These are phyloP conservation scores for Malurus cyaneus DNA, from an alignment of 2,113 vertebrate genomes.

Conservation along the genomic window DNA sequence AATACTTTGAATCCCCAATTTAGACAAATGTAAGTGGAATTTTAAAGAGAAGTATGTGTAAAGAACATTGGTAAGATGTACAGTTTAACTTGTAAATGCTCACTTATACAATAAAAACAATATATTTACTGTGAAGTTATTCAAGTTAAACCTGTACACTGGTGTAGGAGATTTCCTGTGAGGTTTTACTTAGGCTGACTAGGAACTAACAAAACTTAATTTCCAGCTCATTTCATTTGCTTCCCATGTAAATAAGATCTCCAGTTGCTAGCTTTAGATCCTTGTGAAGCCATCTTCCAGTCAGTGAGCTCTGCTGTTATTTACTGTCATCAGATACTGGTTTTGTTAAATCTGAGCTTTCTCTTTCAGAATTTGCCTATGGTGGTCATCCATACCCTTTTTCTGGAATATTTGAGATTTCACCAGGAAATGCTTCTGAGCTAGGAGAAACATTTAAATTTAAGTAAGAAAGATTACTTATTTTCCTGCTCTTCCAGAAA, in stretches of 20 bases:
- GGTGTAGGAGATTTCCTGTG: not conserved
- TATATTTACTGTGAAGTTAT: not conserved
- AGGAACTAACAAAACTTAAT: not conserved
- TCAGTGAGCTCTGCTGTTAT: not conserved
- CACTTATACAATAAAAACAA: not conserved
- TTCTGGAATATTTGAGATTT: constrained; percentile 99
- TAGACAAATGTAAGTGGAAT: not conserved
- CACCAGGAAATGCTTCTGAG: constrained; percentile 93
- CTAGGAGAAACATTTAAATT: constrained; percentile 99
- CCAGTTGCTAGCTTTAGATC: not conserved
- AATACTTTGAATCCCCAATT: not conserved
- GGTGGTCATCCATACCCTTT: constrained; percentile 98
- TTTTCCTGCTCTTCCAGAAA: constrained; percentile 34
- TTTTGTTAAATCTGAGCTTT: constrained; percentile 67
- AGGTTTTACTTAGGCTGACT: not conserved
- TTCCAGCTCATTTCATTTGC: not conserved
- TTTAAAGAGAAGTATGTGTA: not conserved
- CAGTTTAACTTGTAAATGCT: not conserved
- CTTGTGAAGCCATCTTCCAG: not conserved
- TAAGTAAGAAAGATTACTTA: constrained; percentile 81
- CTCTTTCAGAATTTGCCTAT: constrained; percentile 94
- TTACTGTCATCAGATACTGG: not conserved
- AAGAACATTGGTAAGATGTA: not conserved
- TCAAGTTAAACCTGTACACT: not conserved
- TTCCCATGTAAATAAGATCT: not conserved